phyloP scores from a whole-genome alignment of 2,888 invertebrate species.

The Lasioglossum marginatum region DNA sequence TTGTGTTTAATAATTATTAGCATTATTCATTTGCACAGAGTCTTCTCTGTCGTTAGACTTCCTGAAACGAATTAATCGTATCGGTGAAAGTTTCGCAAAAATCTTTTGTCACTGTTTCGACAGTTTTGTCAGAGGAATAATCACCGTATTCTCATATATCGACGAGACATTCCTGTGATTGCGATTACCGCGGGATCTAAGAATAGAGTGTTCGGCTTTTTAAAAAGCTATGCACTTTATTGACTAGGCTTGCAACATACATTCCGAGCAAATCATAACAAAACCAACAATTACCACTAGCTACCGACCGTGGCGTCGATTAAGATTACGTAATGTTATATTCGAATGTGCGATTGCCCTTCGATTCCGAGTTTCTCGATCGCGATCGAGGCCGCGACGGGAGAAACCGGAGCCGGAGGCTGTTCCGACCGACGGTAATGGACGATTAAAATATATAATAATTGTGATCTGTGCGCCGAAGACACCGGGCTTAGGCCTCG shows the following conservation, averaged over 20 bases:
- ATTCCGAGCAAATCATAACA: conserved; percentile 71
- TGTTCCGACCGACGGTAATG: conserved; percentile 40
- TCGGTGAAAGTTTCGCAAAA: too few relatives aligned
- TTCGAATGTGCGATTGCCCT: conserved; percentile 54
- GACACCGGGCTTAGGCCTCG: conserved; percentile 57
- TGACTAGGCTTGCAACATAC: conserved; percentile 75
- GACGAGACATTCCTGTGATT: neutral
- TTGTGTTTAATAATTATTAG: neutral
- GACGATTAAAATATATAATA: conserved; percentile 57
- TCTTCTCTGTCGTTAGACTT: too few relatives aligned
- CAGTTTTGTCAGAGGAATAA: too few relatives aligned
- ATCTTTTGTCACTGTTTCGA: too few relatives aligned
- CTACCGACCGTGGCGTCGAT: conserved; percentile 57
- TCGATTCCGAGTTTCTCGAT: conserved; percentile 20
- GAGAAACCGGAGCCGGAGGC: neutral
- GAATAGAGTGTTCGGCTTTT: conserved; percentile 36
- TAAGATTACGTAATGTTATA: conserved; percentile 58
- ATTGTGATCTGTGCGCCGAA: conserved; percentile 50
- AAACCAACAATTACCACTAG: conserved; percentile 70
- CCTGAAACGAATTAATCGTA: too few relatives aligned
- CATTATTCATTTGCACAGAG: too few relatives aligned
- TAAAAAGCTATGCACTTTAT: conserved; percentile 78
- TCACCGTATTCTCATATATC: too few relatives aligned
- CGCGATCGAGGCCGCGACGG: neutral
- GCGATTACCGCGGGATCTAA: neutral